Percentiles rank a stretch among this genome's conserved stretches.
These are phyloP conservation scores for Cyprinodon variegatus DNA, from an alignment of 2,113 vertebrate genomes.

Conservation along the genomic window DNA sequence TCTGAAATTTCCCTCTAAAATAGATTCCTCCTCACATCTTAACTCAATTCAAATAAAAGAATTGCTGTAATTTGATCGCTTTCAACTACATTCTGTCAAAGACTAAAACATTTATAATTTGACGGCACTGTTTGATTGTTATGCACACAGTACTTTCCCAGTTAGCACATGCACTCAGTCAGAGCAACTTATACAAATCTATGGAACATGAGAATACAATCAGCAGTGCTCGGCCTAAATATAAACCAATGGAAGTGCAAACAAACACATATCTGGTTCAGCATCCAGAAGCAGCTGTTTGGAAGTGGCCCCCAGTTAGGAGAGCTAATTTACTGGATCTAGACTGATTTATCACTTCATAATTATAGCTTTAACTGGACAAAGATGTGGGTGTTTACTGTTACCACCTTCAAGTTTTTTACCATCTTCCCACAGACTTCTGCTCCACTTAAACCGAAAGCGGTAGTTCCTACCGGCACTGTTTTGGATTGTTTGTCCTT, in stretches of 20 bases:
- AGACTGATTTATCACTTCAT: constrained; percentile 42
- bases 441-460: background rate
- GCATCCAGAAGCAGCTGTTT: constrained; percentile 35
- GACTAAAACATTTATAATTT: background rate
- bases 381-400: background rate
- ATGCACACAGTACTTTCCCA: background rate
- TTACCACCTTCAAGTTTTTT: too few relatives aligned
- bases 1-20: background rate
- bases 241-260: background rate
- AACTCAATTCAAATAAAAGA: background rate
- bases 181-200: background rate
- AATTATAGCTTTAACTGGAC: constrained; percentile 25
- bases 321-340: constrained; percentile 11
- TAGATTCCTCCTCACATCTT: background rate
- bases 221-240: constrained; percentile 2
- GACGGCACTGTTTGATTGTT: background rate
- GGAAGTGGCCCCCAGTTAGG: constrained; percentile 19
- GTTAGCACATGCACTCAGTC: background rate
- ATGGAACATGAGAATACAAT: background rate
- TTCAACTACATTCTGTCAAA: background rate
- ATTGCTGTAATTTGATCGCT: background rate
- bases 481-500: background rate
- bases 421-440: too few relatives aligned
- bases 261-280: constrained; percentile 9
- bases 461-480: too few relatives aligned